Percentiles rank a stretch among this genome's conserved stretches.
phyloP scores from a whole-genome alignment of 2,797 vertebrate genomes.

The Pipistrellus nathusii region DNA sequence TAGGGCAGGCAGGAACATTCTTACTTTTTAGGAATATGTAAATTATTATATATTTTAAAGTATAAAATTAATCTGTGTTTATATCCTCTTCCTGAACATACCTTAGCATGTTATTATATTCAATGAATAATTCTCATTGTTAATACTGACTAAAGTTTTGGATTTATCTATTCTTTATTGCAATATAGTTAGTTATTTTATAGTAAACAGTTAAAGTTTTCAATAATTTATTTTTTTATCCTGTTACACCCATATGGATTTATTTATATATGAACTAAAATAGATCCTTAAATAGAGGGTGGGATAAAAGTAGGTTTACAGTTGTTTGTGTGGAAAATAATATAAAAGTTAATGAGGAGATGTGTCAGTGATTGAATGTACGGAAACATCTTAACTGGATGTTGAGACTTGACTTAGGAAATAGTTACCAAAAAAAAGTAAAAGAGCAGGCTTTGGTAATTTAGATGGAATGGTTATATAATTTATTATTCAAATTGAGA shows the following conservation, averaged over 20 bases:
- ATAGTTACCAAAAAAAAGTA: not conserved
- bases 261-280: not conserved
- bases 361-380: not conserved
- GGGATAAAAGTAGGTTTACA: not conserved
- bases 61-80: not conserved
- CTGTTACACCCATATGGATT: not conserved
- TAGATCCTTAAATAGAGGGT: not conserved
- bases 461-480: not conserved
- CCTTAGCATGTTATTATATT: not conserved
- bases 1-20: not conserved
- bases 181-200: not conserved
- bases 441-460: not conserved
- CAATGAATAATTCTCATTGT: not conserved
- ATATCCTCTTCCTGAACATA: not conserved
- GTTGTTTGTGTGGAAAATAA: not conserved
- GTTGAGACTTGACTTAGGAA: not conserved
- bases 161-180: not conserved
- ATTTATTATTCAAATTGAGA: not conserved
- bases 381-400: conserved; percentile 14
- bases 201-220: conserved; percentile 10
- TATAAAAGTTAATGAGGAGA: not conserved
- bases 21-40: not conserved
- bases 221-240: not conserved
- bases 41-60: not conserved
- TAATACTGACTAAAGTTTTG: not conserved